phyloP scores from a whole-genome alignment of 2,113 vertebrate genomes.

The Ornithorhynchus anatinus region DNA sequence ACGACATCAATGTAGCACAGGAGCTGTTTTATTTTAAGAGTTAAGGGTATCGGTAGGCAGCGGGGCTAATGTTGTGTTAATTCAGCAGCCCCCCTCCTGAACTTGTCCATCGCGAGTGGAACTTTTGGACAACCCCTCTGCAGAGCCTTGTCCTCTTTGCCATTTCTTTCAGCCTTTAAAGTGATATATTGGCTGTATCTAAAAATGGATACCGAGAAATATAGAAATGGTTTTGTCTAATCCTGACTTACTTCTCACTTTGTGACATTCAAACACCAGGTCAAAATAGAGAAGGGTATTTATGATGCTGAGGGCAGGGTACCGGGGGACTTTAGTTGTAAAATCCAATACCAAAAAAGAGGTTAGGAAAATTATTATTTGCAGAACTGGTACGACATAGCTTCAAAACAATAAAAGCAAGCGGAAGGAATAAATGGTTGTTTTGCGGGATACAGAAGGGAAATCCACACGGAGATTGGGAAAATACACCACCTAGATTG shows the following conservation, averaged over 20 bases:
- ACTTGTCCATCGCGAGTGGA: not conserved
- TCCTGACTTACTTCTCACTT: no score
- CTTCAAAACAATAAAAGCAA: not conserved
- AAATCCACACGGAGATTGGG: not conserved
- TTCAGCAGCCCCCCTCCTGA: not conserved
- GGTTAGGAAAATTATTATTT: not conserved
- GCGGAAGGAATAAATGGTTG: not conserved
- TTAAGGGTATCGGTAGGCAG: accelerated
- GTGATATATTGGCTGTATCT: no score
- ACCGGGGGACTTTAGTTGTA: not conserved
- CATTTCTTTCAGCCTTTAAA: no score
- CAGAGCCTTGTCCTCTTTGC: no score
- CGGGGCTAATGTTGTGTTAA: not conserved
- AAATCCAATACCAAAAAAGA: not conserved
- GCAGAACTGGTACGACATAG: no score
- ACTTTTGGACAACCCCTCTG: not conserved
- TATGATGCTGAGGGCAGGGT: not conserved
- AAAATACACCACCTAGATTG: not conserved
- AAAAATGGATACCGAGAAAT: no score
- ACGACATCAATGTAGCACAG: not conserved
- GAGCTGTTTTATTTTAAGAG: no score
- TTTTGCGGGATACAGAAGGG: not conserved
- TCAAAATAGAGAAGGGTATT: no score
- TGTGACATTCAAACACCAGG: no score
- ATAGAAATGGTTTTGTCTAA: no score